Evolutionary conservation across 2,797 vertebrate species (phyloP).

Genomic region (Pachyuromys duprasi): DNA sequence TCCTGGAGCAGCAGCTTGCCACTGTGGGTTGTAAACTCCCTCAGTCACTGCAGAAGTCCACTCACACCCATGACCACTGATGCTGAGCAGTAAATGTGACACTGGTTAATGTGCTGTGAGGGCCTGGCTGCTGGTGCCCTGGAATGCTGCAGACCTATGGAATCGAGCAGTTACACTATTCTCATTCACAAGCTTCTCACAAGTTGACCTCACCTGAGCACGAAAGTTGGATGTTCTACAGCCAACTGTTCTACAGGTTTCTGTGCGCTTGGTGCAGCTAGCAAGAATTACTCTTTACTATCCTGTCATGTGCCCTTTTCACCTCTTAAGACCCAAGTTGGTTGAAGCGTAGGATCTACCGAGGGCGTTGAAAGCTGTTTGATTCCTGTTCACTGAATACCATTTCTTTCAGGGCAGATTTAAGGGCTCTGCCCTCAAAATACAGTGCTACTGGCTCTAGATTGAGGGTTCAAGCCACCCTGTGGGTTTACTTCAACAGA

Average conservation of each 20-base stretch:
- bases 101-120: conserved; percentile 47
- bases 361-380: conserved; percentile 75
- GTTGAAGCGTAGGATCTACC: conserved; percentile 58
- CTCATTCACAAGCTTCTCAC: conserved; percentile 45
- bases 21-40: conserved; percentile 60
- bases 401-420: conserved; percentile 77
- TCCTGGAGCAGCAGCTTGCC: conserved; percentile 55
- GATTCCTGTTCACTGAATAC: conserved; percentile 78
- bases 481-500: conserved; percentile 83
- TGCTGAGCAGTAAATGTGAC: conserved; percentile 57
- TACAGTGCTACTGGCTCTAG: conserved; percentile 77
- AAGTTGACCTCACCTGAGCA: conserved; percentile 60
- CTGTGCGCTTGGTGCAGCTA: conserved; percentile 50
- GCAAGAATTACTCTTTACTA: conserved; percentile 29
- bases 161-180: conserved; percentile 23
- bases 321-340: conserved; percentile 60
- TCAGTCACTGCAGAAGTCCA: conserved; percentile 26
- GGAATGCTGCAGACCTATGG: conserved; percentile 48
- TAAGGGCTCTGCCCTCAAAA: conserved; percentile 76
- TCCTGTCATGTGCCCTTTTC: conserved; percentile 58
- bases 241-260: conserved; percentile 38
- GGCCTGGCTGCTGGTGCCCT: conserved; percentile 48
- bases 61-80: conserved; percentile 44
- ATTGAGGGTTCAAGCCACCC: conserved; percentile 77
- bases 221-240: conserved; percentile 28